Base-by-base conservation (phyloP, 2,113 vertebrate genomes). In the Menura novaehollandiae region DNA sequence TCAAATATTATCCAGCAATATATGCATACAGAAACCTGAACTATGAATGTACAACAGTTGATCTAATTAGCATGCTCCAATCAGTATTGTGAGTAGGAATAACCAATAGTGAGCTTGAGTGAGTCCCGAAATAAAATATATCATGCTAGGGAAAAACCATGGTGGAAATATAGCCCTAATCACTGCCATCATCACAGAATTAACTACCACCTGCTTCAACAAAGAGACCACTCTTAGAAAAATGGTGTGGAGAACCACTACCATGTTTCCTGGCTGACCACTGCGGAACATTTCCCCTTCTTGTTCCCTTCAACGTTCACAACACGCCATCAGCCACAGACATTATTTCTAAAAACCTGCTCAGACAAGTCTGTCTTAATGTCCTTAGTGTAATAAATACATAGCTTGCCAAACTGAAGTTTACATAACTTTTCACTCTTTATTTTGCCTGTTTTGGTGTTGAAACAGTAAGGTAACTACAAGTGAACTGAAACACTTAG, bases 51-150 rank as follows among this genome's bases (percentile, higher is more conserved):
- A 30, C 18, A 81, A 30, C 4, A 24, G 20, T 55, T 62, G 7
- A 58, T 39, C 8, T 55, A 73, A 71, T 47, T 47, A 32, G 21
- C 27, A 33, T 43, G 30, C 7, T 72, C 9, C 18, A 35, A 18
- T 44, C 21, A 63, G 14, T 51, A 26, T 39, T 0, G 0, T 18
- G 9, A 81, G 7, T 30, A 7, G 18, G 16, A 90, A 72, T 22
- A 84, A 71, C 2, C 47, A 52, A 47, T 4, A 37, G 16, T 37
- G 52, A 79, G 7, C 30, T 67, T 71, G 17, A 85, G 3, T 16
- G 30, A 60, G 22, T 63, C 26, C 4, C 39, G n/a, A 59, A 37
- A 21, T 63, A 67, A 79, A 64, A 32, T 16, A 35, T 27, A 41
- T 1, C 13, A 24, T n/a, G 16, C 12, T 32, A 27, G 7, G 7